Evolutionary conservation across 2,888 invertebrate species (phyloP), one percentile per base, ranked within the genome.

Genomic region (Diarsia brunnea): DNA sequence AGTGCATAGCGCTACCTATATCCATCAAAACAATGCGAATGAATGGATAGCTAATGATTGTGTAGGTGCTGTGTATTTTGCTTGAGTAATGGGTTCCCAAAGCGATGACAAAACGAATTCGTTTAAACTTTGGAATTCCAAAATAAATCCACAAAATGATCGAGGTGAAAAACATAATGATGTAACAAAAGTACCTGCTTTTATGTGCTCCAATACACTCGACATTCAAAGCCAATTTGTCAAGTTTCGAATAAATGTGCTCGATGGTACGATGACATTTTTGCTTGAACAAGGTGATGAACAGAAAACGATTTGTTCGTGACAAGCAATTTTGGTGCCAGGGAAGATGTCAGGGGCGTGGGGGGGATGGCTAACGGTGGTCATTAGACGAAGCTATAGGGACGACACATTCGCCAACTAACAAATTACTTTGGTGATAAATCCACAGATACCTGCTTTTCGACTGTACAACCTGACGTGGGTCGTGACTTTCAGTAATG

Each of bases 321-420:
- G 94, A 94, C 89, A 95, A 94, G 95, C 95, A 88, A 91, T 91
- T 91, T 93, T 91, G 88, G 95, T 95, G 95, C 94, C 90, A 90
- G 91, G 93, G 90, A 90, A 88, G 88, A 90, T 92, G 89, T 92
- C 88, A 88, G 91, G 92, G 92, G 90, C 89, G 92, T 89, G 91
- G 92, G 91, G 90, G 89, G 87, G 86, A 86, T 87, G 87, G 89
- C 92, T 93, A 92, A 91, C 93, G 90, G 93, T 94, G 94, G 93
- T 92, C 92, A 92, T 94, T 94, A 91, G 91, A 93, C 93, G 94
- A 95, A 94, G 95, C 95, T 95, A 93, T 89, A 90, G 92, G 95
- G 94, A 95, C 96, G 94, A 91, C 94, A 96, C 95, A 96, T 95
- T 96, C 93, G 95, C 94, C 94, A 94, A 92, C 95, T 95, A 96